phyloP scores from a whole-genome alignment of 2,888 invertebrate species.

The Uloborus plumipes region DNA sequence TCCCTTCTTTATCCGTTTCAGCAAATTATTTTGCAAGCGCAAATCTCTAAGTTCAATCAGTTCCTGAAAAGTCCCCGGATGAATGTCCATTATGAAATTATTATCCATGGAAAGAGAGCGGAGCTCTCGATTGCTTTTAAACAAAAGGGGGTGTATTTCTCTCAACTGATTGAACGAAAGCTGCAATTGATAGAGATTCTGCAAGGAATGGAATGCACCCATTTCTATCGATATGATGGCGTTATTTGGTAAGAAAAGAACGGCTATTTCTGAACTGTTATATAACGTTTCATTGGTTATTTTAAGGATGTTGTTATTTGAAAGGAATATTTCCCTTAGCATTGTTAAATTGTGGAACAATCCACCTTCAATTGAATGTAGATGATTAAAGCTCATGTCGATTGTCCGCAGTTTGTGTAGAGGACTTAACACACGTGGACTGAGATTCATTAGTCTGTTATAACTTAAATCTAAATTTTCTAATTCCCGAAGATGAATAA shows the following conservation, averaged over 20 bases:
- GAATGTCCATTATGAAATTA: slow-evolving; percentile 82
- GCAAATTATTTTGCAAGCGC: slow-evolving; percentile 87
- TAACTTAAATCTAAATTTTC: slow-evolving; percentile 89
- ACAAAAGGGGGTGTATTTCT: slow-evolving; percentile 82
- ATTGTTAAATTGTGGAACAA: slow-evolving; percentile 85
- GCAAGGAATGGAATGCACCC: slow-evolving; percentile 81
- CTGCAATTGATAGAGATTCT: slow-evolving; percentile 85
- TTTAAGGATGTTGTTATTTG: slow-evolving; percentile 90
- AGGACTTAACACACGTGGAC: slow-evolving; percentile 81
- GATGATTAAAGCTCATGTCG: slow-evolving; percentile 89
- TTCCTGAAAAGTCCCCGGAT: slow-evolving; percentile 85
- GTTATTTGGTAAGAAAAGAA: slow-evolving; percentile 88
- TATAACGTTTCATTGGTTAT: slow-evolving; percentile 85
- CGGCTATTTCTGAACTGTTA: slow-evolving; percentile 82
- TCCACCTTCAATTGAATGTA: slow-evolving; percentile 83
- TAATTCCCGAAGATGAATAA: slow-evolving; percentile 80
- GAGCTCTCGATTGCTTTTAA: slow-evolving; percentile 82
- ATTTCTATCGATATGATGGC: slow-evolving; percentile 83
- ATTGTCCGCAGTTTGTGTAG: slow-evolving; percentile 84
- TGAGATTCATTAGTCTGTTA: slow-evolving; percentile 82
- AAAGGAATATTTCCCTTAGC: slow-evolving; percentile 85
- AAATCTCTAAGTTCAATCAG: slow-evolving; percentile 83
- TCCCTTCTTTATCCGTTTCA: slow-evolving; percentile 81
- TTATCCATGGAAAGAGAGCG: slow-evolving; percentile 88
- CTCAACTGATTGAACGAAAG: slow-evolving; percentile 89